A percentile compares a stretch with the other conserved stretches of the same genome.
Evolutionary conservation across 2,797 vertebrate species (phyloP).

Genomic region (Ctenopoma kingsleyae): DNA sequence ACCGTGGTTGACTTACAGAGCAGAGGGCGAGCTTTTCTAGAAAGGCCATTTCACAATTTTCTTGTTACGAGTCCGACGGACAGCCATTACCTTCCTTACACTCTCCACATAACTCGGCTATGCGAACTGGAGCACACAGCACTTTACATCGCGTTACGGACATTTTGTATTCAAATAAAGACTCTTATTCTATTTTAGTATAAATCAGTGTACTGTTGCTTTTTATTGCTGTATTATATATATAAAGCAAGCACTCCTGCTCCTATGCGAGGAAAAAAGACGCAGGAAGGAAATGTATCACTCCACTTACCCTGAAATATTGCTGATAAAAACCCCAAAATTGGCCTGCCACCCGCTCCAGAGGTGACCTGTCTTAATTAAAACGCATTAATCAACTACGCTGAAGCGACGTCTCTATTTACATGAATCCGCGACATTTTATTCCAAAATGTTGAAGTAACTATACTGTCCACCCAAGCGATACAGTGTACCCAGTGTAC

Average conservation of each 20-base stretch:
- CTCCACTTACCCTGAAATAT: constrained; percentile 85
- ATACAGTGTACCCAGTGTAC: constrained; percentile 76
- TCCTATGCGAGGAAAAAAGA: constrained; percentile 75
- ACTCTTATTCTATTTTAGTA: not conserved
- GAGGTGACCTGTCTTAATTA: constrained; percentile 39
- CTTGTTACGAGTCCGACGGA: constrained; percentile 77
- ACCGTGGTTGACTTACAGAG: not conserved
- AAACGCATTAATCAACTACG: constrained; percentile 44
- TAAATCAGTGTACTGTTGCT: not conserved
- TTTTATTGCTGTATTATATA: constrained; percentile 54
- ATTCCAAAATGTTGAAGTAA: constrained; percentile 82
- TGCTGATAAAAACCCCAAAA: constrained; percentile 69
- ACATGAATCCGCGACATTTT: constrained; percentile 74
- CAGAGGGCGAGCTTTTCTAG: constrained; percentile 39
- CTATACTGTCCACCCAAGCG: constrained; percentile 82
- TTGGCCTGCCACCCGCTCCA: constrained; percentile 36
- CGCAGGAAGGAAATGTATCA: constrained; percentile 86
- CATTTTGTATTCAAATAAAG: not conserved
- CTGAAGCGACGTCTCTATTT: constrained; percentile 60
- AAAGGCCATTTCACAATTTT: constrained; percentile 81
- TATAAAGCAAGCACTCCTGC: constrained; percentile 52
- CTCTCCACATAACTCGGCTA: constrained; percentile 64
- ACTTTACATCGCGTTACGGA: constrained; percentile 41
- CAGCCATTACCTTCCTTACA: constrained; percentile 83
- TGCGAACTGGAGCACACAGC: constrained; percentile 53